Base-by-base conservation (phyloP, 2,888 invertebrate species). In the Pinctada fucata region DNA sequence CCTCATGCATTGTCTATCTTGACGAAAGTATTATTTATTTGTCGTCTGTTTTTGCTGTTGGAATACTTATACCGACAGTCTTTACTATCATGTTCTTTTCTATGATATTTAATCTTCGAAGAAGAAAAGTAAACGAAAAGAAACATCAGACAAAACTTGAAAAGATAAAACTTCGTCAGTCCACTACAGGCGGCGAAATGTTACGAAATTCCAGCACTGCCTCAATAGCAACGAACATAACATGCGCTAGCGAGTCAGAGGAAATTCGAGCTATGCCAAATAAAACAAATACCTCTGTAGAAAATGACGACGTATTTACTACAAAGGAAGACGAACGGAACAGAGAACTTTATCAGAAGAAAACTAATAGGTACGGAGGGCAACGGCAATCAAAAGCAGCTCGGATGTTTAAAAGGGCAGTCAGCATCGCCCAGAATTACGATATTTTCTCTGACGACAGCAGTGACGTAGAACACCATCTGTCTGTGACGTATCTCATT, bases 391-490 rank as follows among this genome's bases (percentile, higher is more conserved):
- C 69, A 4, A 70, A 63, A 47, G 70, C 48, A 49, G 10, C 50
- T 6, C 49, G 63, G 6, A 76, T 68, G 49, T 64, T 78, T 3
- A 74, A 75, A 70, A 75, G 64, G n/a, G 74, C 66, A 45, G 71
- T 75, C 3, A 78, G 64, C 13, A 65, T 67, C n/a, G 69, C 49
- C 3, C 73, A 78, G 50, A 69, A 63, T 13, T 69, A 63, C 45
- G 73, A 78, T 13, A 8, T 78, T 16, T 78, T 78, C 13, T 70
- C 70, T 5, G 85, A 86, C 64, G 83, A 82, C 64, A 72, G 78
- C n/a, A 82, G 83, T 47, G 85, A 87, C 66, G 83, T 83, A n/a
- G 83, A 84, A 48, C 84, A 85, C 75, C 85, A 84, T 66, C 80
- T 86, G 52, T 79, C 85, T 4, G 82, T 86, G 31, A 87, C 86